Evolutionary conservation across 1,140 invertebrate genomes (phyloP).

Genomic region (Pomacea maculata): DNA sequence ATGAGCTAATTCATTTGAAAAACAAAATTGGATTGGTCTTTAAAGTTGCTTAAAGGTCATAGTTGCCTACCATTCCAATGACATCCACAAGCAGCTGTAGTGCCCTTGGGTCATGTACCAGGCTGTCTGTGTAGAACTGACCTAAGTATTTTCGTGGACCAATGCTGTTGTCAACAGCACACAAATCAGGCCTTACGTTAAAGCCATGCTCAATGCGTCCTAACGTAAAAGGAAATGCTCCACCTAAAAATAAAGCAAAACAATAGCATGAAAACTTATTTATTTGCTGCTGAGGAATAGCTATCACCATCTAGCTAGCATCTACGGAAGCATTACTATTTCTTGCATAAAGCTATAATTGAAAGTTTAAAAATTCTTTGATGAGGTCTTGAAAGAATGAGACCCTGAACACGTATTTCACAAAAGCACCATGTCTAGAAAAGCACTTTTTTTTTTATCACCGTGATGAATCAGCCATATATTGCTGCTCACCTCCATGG

Average conservation of each 20-base stretch:
- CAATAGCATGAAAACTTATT: not conserved
- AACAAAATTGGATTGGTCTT: too few relatives aligned
- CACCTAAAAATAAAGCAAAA: slow-evolving; percentile 53
- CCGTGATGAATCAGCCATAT: too few relatives aligned
- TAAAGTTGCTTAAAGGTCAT: too few relatives aligned
- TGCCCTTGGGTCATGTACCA: slow-evolving; percentile 70
- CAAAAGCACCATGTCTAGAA: too few relatives aligned
- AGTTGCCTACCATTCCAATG: slow-evolving; percentile 67
- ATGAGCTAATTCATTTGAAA: too few relatives aligned
- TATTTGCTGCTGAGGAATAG: not conserved
- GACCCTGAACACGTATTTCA: too few relatives aligned
- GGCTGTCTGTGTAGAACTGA: slow-evolving; percentile 70
- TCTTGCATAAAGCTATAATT: too few relatives aligned
- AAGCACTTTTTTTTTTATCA: too few relatives aligned
- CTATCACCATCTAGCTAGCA: too few relatives aligned
- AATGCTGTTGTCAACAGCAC: slow-evolving; percentile 66
- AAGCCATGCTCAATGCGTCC: slow-evolving; percentile 70
- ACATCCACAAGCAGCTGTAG: slow-evolving; percentile 68
- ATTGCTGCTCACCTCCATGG: slow-evolving; percentile 67
- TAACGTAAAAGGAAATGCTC: slow-evolving; percentile 71
- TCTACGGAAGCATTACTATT: too few relatives aligned
- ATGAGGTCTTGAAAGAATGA: too few relatives aligned
- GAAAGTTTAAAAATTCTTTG: too few relatives aligned
- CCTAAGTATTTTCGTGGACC: slow-evolving; percentile 68
- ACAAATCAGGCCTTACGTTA: slow-evolving; percentile 71